A percentile compares a stretch with the other conserved stretches of the same genome.
phyloP scores from a whole-genome alignment of 92 coral and sea anemone genomes.

The Isaurus tuberculatus region DNA sequence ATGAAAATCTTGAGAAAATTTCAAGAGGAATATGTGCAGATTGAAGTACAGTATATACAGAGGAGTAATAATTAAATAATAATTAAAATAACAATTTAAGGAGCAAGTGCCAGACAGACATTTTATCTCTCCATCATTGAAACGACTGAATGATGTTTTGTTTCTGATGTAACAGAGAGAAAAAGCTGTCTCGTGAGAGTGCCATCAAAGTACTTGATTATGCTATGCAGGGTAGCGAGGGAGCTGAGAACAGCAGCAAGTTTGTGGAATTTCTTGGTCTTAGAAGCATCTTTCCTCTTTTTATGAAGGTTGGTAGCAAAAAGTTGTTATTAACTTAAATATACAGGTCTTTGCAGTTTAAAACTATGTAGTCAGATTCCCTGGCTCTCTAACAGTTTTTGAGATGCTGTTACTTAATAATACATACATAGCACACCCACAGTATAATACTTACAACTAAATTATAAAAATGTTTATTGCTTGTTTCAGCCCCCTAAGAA shows the following conservation, averaged over 20 bases:
- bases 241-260: slow-evolving; percentile 91
- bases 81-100: too few relatives aligned
- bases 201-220: slow-evolving; percentile 94
- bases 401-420: not conserved
- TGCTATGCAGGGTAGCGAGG: slow-evolving; percentile 96
- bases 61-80: too few relatives aligned
- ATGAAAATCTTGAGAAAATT: too few relatives aligned
- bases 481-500: slow-evolving; percentile 84
- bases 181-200: slow-evolving; percentile 93
- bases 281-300: slow-evolving; percentile 88
- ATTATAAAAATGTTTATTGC: not conserved
- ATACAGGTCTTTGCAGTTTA: too few relatives aligned
- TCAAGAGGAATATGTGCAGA: too few relatives aligned
- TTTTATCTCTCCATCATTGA: not conserved
- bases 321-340: too few relatives aligned
- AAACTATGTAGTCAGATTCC: too few relatives aligned
- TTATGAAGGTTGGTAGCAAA: slow-evolving; percentile 85
- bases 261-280: slow-evolving; percentile 96
- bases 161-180: slow-evolving; percentile 68
- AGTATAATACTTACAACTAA: not conserved
- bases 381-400: too few relatives aligned
- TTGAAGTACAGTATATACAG: too few relatives aligned
- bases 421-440: not conserved
- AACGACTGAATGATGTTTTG: not conserved
- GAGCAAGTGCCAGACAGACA: not conserved